A percentile compares a stretch with the other conserved stretches of the same genome.
These are phyloP conservation scores for Strix aluco DNA, from an alignment of 2,113 vertebrate genomes.

Conservation along the genomic window DNA sequence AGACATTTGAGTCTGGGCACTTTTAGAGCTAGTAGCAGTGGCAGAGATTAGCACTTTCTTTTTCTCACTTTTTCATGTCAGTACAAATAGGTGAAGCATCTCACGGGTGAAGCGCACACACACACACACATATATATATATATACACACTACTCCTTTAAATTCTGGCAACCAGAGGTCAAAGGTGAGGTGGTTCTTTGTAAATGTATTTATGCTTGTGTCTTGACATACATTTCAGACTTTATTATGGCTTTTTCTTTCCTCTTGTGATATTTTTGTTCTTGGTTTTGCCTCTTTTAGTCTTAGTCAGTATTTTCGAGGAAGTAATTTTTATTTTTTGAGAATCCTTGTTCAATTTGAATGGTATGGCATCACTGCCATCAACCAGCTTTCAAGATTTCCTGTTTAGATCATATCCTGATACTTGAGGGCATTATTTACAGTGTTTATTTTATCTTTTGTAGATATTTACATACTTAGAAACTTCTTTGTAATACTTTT, in stretches of 20 bases:
- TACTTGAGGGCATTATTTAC: not conserved
- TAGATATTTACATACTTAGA: not conserved
- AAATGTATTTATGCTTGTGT: not conserved
- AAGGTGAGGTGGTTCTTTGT: not conserved
- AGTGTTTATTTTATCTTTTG: not conserved
- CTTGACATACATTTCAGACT: not conserved
- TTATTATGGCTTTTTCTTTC: not conserved
- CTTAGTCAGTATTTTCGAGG: not conserved
- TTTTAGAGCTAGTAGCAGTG: not conserved
- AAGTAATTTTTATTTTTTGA: not conserved
- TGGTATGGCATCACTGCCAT: not conserved
- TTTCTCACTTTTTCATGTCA: not conserved
- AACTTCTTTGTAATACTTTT: not conserved
- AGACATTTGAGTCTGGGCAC: not conserved
- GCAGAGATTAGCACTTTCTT: not conserved
- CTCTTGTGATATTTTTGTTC: not conserved
- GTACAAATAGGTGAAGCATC: not conserved
- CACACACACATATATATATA: too few species aligned
- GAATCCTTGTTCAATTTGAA: not conserved
- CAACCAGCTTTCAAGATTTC: not conserved
- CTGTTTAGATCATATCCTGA: not conserved
- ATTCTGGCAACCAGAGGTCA: not conserved
- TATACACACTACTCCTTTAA: not conserved
- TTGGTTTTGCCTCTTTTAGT: not conserved
- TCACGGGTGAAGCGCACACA: not conserved